Evolutionary conservation across 2,113 vertebrate genomes (phyloP), one percentile per base, ranked within the genome.

Genomic region (Okapia johnstoni): DNA sequence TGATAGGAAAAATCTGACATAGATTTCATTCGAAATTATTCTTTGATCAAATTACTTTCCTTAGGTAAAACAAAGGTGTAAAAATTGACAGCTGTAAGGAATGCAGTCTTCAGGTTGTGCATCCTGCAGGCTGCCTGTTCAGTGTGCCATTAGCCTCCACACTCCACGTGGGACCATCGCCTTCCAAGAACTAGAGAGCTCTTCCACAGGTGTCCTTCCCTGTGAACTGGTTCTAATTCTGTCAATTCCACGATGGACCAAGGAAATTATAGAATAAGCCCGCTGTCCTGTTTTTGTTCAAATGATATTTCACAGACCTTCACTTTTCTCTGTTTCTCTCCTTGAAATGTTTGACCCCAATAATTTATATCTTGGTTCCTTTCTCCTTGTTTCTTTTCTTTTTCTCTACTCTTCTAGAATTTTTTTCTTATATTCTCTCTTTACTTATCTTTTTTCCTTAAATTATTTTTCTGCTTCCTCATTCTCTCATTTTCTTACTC

Each of bases 41-140:
- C 43, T 93, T 87, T 95, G 57, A 48, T 76, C 60, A 85, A 83
- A 88, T 84, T 79, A 7, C 16, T 61, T 90, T 90, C 36, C 25
- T 95, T 88, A 83, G 55, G 36, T 94, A 87, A 94, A 95, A 48
- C 33, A 77, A 96, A 96, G 60, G 57, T 92, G 1, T 95, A 33
- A 97, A 81, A 54, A 19, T 81, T 91, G 94, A 87, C 81, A 60
- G 55, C 88, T n/a, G 21, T 1, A 57, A 90, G 40, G 33, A 36
- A 60, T 4, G 17, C 1, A 26, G 0, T 85, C 58, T 90, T 96
- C 46, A 4, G 9, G 66, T 6, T 79, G 50, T 43, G 2, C 60
- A 30, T 33, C 40, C 70, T 83, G 26, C 60, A 23, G n/a, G 33
- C 76, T 66, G 52, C 46, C 66, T 96, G 40, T 96, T 83, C 52